Percentiles rank a stretch among this genome's conserved stretches.
phyloP scores from a whole-genome alignment of 2,113 vertebrate species.

The Dipodomys merriami region DNA sequence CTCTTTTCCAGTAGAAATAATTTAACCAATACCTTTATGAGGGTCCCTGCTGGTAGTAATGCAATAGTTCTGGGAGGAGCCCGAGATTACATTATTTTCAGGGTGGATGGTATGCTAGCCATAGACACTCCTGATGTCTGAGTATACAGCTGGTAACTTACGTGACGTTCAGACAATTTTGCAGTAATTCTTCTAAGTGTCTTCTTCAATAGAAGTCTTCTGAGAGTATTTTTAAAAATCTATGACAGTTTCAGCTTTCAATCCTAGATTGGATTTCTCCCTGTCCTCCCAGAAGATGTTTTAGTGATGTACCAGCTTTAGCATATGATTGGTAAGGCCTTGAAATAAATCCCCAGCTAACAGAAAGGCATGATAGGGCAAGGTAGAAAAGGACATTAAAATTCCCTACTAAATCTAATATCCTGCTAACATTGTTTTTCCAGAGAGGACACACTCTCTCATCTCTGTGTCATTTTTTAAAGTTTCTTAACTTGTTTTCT shows the following conservation, averaged over 20 bases:
- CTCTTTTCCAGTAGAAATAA: conserved; percentile 52
- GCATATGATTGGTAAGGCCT: conserved; percentile 69
- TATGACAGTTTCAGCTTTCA: conserved; percentile 80
- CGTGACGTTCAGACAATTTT: conserved; percentile 73
- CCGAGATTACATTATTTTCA: conserved; percentile 37
- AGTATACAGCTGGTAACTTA: conserved; percentile 76
- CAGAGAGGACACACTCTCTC: conserved; percentile 21
- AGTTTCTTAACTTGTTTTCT: conserved; percentile 23
- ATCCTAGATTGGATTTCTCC: conserved; percentile 70
- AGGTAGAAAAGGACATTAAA: conserved; percentile 51
- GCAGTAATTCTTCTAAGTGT: conserved; percentile 77
- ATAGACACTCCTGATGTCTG: conserved; percentile 59
- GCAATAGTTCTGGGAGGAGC: background rate
- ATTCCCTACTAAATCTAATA: conserved; percentile 71
- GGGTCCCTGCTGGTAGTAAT: background rate
- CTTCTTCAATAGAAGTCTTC: conserved; percentile 77
- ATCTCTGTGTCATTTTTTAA: conserved; percentile 52
- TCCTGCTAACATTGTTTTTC: conserved; percentile 53
- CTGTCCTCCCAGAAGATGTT: conserved; percentile 79
- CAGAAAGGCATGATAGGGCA: conserved; percentile 60
- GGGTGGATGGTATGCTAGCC: background rate
- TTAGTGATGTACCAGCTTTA: conserved; percentile 78
- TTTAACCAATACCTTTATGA: conserved; percentile 17
- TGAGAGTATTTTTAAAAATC: conserved; percentile 78
- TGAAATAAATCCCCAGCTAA: conserved; percentile 73